A percentile compares a stretch with the other conserved stretches of the same genome.
phyloP scores from a whole-genome alignment of 2,888 invertebrate genomes.

The Polydrusus cervinus region DNA sequence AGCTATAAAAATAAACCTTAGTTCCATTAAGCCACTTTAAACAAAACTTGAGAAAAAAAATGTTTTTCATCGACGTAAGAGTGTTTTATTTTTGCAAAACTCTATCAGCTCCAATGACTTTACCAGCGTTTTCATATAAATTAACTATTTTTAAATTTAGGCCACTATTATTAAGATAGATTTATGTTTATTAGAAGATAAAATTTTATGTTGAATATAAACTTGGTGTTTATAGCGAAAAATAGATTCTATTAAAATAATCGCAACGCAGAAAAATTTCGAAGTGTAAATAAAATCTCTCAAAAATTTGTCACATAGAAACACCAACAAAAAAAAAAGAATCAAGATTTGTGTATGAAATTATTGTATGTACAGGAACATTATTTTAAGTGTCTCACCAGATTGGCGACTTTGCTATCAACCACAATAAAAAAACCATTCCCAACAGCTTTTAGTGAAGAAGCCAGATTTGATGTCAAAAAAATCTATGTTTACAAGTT shows the following conservation, averaged over 20 bases:
- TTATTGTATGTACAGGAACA: too few relatives aligned
- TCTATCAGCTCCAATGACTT: constrained; percentile 12
- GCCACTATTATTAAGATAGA: constrained; percentile 38
- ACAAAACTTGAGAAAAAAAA: constrained; percentile 23
- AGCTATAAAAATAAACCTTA: not conserved
- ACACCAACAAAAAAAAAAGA: too few relatives aligned
- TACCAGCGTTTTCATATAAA: constrained; percentile 38
- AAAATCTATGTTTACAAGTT: too few relatives aligned
- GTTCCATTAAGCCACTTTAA: constrained; percentile 38
- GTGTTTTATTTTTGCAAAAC: constrained; percentile 40
- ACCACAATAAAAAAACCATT: too few relatives aligned
- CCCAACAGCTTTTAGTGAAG: too few relatives aligned
- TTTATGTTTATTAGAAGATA: constrained; percentile 49
- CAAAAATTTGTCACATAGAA: not conserved
- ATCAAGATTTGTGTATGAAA: too few relatives aligned
- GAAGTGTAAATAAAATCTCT: not conserved
- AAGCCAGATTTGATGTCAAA: too few relatives aligned
- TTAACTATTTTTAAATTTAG: constrained; percentile 47
- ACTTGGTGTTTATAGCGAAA: constrained; percentile 2
- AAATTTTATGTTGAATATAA: constrained; percentile 40
- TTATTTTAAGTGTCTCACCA: too few relatives aligned
- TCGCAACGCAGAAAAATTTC: constrained; percentile 10
- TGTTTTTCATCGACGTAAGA: constrained; percentile 41
- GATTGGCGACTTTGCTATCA: too few relatives aligned
- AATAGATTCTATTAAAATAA: constrained; percentile 18